These are phyloP conservation scores for Glaucidium brasilianum DNA, from an alignment of 2,113 vertebrate genomes.

Conservation along the genomic window DNA sequence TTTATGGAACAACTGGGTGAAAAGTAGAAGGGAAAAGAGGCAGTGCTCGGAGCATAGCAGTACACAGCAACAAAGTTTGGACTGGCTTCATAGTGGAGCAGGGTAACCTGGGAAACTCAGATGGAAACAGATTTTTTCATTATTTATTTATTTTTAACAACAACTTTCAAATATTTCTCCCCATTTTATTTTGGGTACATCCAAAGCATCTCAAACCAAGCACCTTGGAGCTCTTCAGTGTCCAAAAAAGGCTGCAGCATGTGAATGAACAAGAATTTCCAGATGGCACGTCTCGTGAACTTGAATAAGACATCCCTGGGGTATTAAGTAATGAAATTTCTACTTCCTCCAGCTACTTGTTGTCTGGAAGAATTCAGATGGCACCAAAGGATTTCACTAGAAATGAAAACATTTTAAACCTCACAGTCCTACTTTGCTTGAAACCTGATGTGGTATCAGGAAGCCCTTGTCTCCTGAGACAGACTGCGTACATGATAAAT, in stretches of 20 bases:
- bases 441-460: not conserved
- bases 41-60: not conserved
- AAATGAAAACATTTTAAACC: conserved; percentile 24
- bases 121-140: not conserved
- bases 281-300: not conserved
- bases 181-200: not conserved
- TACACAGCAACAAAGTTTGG: not conserved
- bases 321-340: conserved; percentile 44
- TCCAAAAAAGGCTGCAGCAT: conserved; percentile 40
- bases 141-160: not conserved
- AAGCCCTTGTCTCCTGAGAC: not conserved
- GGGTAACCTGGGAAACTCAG: not conserved
- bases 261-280: conserved; percentile 44
- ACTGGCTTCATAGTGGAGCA: not conserved
- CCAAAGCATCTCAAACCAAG: not conserved
- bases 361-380: conserved; percentile 40
- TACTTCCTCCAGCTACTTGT: conserved; percentile 44
- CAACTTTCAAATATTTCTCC: not conserved
- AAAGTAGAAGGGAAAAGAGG: not conserved
- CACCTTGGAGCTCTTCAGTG: not conserved
- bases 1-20: not conserved
- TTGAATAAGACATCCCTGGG: conserved; percentile 19
- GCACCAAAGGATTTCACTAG: not conserved
- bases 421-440: not conserved
- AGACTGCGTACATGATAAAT: not conserved